Conservation (phyloP, 2,888 invertebrate genomes). For the Drosophila mimica region DNA sequence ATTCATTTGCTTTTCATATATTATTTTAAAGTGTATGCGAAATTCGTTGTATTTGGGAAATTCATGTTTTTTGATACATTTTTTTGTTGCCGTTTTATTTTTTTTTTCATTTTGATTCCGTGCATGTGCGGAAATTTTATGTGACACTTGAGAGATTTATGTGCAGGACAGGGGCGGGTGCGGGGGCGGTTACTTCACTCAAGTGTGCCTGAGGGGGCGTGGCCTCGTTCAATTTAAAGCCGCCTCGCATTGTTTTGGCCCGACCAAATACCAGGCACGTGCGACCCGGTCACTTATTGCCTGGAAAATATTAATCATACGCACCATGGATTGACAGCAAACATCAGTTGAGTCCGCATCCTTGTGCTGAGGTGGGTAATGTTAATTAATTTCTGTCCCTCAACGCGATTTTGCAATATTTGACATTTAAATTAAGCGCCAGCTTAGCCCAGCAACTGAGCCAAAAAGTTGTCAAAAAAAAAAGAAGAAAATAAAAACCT, state of each 20-base stretch:
- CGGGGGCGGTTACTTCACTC: slow-evolving; percentile 1
- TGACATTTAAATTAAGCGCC: slow-evolving; percentile 60
- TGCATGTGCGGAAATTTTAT: slow-evolving; percentile 79
- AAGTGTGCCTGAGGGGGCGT: slow-evolving; percentile 52
- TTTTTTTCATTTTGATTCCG: slow-evolving; percentile 74
- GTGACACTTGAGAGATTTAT: slow-evolving; percentile 80
- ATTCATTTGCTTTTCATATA: neutral
- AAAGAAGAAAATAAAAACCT: neutral
- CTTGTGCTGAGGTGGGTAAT: slow-evolving; percentile 11
- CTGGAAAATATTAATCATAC: slow-evolving; percentile 71
- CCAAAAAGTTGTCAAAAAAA: slow-evolving; percentile 1
- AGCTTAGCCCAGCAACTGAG: slow-evolving; percentile 29
- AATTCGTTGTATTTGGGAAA: slow-evolving; percentile 10
- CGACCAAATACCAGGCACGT: slow-evolving; percentile 64
- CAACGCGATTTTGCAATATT: slow-evolving; percentile 57
- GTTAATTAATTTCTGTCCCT: slow-evolving; percentile 65
- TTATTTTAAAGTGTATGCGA: slow-evolving; percentile 18
- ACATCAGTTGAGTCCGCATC: slow-evolving; percentile 15
- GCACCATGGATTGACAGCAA: slow-evolving; percentile 45
- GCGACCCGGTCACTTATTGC: slow-evolving; percentile 46
- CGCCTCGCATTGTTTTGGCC: slow-evolving; percentile 31
- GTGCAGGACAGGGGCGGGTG: slow-evolving; percentile 5
- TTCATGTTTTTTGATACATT: slow-evolving; percentile 28
- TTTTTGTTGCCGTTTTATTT: slow-evolving; percentile 19
- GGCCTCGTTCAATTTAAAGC: slow-evolving; percentile 70